Evolutionary conservation across 2,113 vertebrate genomes (phyloP), one percentile per base, ranked within the genome.

Genomic region (Actinemys pallida): DNA sequence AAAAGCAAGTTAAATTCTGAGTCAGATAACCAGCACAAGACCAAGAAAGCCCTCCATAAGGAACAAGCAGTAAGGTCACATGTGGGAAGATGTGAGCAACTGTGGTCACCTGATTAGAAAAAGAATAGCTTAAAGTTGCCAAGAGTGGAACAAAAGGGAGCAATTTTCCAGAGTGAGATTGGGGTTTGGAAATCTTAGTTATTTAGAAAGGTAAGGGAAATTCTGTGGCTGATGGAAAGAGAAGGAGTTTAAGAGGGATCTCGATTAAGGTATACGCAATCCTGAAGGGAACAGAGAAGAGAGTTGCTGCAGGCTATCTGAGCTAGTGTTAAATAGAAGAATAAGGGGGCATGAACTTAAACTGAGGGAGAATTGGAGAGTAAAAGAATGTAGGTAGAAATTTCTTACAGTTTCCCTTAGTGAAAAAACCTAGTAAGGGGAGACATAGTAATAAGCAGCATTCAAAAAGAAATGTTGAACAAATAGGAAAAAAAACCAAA

Each of bases 291-390:
- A 88, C 96, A 80, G 87, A 95, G 95, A 96, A 98, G 97, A 98
- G 95, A 98, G 97, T 98, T 98, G 98, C 98, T 98, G 95, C 97
- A 98, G 98, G 98, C 98, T 98, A 98, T 98, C 96, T 98, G 96
- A 97, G 97, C 97, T 95, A 94, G 96, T 98, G 98, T 98, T 98
- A 98, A 98, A 97, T 96, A 98, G 92, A 97, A 97, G 98, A 98
- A 98, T 97, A 97, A 98, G 98, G 96, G 98, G 98, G 98, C 98
- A 97, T 98, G 98, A 98, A 98, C 98, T 96, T 97, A 87, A 95
- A 95, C 96, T 97, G 92, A 95, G 97, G 95, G 95, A 97, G 97
- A 98, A 97, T 95, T 97, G 96, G 95, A 92, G 96, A 95, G 96
- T 97, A 97, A 97, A 98, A 98, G 97, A 98, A 96, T 96, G 98